A percentile compares a stretch with the other conserved stretches of the same genome.
phyloP scores from a whole-genome alignment of 2,888 invertebrate genomes.

The Psococerastis gibbosa region DNA sequence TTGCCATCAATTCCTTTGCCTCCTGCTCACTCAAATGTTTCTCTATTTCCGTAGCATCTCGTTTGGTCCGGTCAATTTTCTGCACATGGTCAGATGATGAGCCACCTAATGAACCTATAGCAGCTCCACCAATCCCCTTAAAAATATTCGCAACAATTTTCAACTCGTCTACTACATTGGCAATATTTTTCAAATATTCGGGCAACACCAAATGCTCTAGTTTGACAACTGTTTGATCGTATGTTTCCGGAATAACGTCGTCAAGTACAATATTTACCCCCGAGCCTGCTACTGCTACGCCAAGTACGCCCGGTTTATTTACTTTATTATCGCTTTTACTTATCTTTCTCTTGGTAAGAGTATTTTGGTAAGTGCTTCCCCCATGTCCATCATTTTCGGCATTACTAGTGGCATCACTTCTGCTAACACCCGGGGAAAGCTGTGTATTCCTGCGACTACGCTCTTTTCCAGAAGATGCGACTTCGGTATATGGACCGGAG shows the following conservation, averaged over 20 bases:
- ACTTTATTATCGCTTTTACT: too few species aligned
- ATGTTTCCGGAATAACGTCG: conserved; percentile 1
- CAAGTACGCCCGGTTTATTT: neutral
- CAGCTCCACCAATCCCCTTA: neutral
- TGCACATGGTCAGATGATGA: conserved; percentile 1
- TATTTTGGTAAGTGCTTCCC: neutral
- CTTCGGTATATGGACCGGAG: neutral
- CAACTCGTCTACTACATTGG: neutral
- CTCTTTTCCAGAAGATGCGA: neutral
- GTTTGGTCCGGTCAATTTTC: neutral
- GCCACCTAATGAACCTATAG: neutral
- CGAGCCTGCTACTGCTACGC: neutral
- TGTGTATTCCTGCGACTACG: neutral
- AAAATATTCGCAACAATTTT: neutral
- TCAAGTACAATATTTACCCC: neutral
- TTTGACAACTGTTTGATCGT: neutral
- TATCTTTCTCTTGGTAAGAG: too few species aligned
- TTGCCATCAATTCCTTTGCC: neutral
- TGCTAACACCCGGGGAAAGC: too few species aligned
- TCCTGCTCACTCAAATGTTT: neutral
- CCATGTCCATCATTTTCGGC: neutral
- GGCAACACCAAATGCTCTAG: neutral
- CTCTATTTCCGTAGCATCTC: neutral
- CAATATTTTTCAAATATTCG: neutral
- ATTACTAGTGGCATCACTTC: neutral